Base-by-base conservation (phyloP, 2,888 invertebrate species). In the Eutolmus rufibarbis region DNA sequence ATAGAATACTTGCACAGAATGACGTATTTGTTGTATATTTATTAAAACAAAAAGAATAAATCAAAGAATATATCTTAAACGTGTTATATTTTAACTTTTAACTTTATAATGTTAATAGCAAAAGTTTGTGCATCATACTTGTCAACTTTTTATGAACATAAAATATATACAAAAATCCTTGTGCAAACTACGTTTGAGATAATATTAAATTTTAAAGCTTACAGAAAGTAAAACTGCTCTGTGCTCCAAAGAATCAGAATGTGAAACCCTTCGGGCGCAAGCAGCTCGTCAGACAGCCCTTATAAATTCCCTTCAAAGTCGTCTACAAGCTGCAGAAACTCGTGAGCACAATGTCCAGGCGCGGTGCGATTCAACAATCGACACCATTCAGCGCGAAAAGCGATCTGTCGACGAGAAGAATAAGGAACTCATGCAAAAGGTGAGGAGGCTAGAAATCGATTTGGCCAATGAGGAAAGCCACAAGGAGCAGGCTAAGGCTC, bases 241-340 rank as follows among this genome's bases (percentile, higher is more conserved):
- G 91, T 94, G 96, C 90, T 94, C 95, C 40, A 93, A 95, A 90
- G 97, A 97, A 90, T 94, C 97, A 88, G 96, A 96, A 91, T 95
- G 96, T 40, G 97, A 97, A 91, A 95, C 96, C 23, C 96, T 97
- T 90, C 96, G 96, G 8, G 96, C 97, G 89, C 97, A 97, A 92
- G 95, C 96, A 78, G 97, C 97, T 0, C 94, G 97, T 56, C 97
- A 97, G 92, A 96, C 95, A 90, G 95, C 97, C 0, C 94, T 97
- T 76, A 96, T 97, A 89, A 95, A 95, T 3, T 97, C 97, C 0
- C 94, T 97, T 82, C 96, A 96, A 91, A 96, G 96, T 91, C 95
- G 97, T 88, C 95, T 97, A 74, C 94, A 96, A 92, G 96, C 97
- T 88, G 93, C 96, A 66, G 97, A 97, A 91, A 96, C 96, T 90